phyloP scores from a whole-genome alignment of 2,113 vertebrate species.

The Muntiacus reevesi region DNA sequence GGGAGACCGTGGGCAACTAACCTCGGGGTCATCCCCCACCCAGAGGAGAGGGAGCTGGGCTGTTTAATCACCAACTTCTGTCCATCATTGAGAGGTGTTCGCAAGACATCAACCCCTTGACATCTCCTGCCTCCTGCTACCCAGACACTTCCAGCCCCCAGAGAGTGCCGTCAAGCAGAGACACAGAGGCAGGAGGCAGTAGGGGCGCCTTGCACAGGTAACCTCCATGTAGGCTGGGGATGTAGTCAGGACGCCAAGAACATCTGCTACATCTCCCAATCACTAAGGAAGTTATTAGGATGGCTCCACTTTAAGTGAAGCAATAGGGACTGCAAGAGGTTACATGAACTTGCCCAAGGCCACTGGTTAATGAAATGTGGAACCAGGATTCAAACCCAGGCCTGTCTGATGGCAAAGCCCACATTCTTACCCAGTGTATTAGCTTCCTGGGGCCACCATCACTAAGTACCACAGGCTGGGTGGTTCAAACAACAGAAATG shows the following conservation, averaged over 20 bases:
- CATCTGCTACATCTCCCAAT: accelerated
- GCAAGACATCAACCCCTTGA: neutral
- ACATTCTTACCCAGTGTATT: neutral
- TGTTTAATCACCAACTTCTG: neutral
- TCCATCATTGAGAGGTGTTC: neutral
- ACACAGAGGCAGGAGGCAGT: neutral
- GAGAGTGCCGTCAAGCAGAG: neutral
- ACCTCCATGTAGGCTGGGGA: too few relatives aligned
- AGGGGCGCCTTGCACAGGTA: accelerated
- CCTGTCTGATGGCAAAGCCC: neutral
- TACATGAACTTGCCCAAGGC: neutral
- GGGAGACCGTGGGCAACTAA: accelerated
- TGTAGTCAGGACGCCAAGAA: accelerated
- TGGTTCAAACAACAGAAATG: too few relatives aligned
- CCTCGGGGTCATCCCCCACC: neutral
- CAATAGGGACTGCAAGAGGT: neutral
- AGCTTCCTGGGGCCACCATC: neutral
- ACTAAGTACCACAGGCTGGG: accelerated
- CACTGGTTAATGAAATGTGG: neutral
- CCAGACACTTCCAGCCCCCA: too few relatives aligned
- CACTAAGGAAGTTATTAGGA: neutral
- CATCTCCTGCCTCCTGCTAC: neutral
- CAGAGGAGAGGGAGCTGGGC: neutral
- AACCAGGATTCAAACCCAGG: neutral
- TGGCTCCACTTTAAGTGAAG: neutral